Conservation (phyloP, 2,113 vertebrate species). For the Gadus chalcogrammus region DNA sequence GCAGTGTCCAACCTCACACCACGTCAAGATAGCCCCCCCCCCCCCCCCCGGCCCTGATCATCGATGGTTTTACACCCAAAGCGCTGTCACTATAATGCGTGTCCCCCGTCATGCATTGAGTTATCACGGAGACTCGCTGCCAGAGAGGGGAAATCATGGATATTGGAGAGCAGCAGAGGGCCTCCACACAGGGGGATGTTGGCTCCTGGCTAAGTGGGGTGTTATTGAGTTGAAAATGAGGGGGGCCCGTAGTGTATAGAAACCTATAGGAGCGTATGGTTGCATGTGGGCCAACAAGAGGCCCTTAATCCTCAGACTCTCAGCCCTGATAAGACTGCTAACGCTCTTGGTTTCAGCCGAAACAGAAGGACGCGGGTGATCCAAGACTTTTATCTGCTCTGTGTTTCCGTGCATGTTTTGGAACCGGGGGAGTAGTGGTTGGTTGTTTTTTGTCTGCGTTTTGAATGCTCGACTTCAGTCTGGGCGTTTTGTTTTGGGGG, state of each 20-base stretch:
- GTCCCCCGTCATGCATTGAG: constrained; percentile 2
- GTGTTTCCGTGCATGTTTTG: constrained; percentile 29
- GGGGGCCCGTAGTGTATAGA: constrained; percentile 17
- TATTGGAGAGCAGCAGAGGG: constrained; percentile 18
- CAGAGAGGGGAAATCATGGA: constrained; percentile 19
- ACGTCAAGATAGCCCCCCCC: neutral
- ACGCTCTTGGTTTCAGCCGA: constrained; percentile 31
- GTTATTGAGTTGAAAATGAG: constrained; percentile 28
- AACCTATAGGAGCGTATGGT: constrained; percentile 38
- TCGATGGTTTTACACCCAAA: neutral
- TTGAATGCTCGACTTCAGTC: neutral
- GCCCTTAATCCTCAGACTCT: constrained; percentile 57
- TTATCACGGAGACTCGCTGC: constrained; percentile 19
- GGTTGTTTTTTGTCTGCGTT: constrained; percentile 29
- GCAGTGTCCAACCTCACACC: neutral
- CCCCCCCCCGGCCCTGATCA: too few relatives aligned
- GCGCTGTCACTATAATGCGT: neutral
- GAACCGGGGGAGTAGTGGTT: constrained; percentile 17
- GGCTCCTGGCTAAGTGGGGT: constrained; percentile 32
- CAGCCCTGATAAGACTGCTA: constrained; percentile 57
- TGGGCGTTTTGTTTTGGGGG: neutral
- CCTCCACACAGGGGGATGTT: constrained; percentile 22
- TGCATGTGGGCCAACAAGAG: constrained; percentile 48
- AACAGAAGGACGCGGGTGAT: constrained; percentile 46
- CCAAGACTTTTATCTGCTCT: constrained; percentile 42